Conservation (phyloP, 2,113 vertebrate genomes). For the Amblyopsis rosae region DNA sequence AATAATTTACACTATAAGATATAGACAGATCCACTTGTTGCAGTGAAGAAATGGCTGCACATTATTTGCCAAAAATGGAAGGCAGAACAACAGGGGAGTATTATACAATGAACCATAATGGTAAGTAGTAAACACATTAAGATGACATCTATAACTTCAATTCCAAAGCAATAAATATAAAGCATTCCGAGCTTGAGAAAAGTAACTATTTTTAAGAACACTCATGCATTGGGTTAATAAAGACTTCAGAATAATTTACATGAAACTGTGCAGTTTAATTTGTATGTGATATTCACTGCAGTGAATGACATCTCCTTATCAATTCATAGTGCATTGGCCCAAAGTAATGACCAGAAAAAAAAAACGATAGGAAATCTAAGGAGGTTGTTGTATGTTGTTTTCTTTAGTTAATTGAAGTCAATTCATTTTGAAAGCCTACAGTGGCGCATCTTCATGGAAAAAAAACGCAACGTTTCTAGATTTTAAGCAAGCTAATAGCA, state of each 20-base stretch:
- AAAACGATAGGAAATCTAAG: too few species aligned
- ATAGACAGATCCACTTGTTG: slow-evolving; percentile 30
- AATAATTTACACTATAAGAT: slow-evolving; percentile 33
- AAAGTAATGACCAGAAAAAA: slow-evolving; percentile 7
- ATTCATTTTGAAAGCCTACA: slow-evolving; percentile 43
- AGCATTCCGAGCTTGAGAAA: slow-evolving; percentile 17
- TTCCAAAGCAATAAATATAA: slow-evolving; percentile 29
- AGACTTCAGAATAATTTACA: neutral
- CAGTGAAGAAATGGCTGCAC: slow-evolving; percentile 17
- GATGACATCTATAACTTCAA: slow-evolving; percentile 20
- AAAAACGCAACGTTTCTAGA: slow-evolving; percentile 59
- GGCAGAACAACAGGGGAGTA: slow-evolving; percentile 47
- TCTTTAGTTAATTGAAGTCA: slow-evolving; percentile 35
- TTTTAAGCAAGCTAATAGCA: slow-evolving; percentile 42
- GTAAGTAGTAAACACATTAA: slow-evolving; percentile 10
- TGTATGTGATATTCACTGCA: slow-evolving; percentile 11
- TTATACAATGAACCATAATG: slow-evolving; percentile 4
- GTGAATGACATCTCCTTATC: neutral
- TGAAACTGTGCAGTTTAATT: neutral
- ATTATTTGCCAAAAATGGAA: slow-evolving; percentile 51
- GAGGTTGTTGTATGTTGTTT: too few species aligned
- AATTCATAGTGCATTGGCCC: slow-evolving; percentile 11
- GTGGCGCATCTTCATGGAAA: slow-evolving; percentile 67
- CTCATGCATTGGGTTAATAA: neutral
- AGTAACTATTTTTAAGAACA: neutral